Conservation (phyloP, 2,113 vertebrate genomes). For the Salvator merianae region DNA sequence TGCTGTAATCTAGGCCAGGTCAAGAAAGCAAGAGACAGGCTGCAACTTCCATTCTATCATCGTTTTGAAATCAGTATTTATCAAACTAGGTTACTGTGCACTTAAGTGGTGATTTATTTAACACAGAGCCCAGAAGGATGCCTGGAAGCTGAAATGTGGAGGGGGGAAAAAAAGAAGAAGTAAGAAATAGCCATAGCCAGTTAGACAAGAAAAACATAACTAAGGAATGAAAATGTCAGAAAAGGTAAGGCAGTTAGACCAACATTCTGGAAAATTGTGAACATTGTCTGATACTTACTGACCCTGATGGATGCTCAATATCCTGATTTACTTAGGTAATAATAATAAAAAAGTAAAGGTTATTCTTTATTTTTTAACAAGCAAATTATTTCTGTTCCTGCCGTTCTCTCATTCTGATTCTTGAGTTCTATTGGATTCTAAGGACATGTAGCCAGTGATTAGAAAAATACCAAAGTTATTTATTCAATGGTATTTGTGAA, state of each 20-base stretch:
- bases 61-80: slow-evolving; percentile 33
- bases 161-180: background rate
- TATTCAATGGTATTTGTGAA: background rate
- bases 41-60: slow-evolving; percentile 28
- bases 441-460: background rate
- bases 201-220: background rate
- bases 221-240: background rate
- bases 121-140: background rate
- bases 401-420: background rate
- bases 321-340: background rate
- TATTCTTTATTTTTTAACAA: background rate
- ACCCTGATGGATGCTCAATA: background rate
- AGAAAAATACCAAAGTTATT: too few species aligned
- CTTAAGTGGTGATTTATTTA: slow-evolving; percentile 34
- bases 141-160: background rate
- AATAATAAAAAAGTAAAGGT: background rate
- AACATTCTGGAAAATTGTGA: background rate
- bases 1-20: background rate
- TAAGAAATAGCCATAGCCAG: background rate
- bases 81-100: slow-evolving; percentile 1
- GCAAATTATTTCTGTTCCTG: background rate
- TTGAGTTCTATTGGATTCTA: background rate
- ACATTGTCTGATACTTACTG: background rate
- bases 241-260: slow-evolving; percentile 4
- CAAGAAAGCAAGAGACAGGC: slow-evolving; percentile 6